A percentile compares a stretch with the other conserved stretches of the same genome.
phyloP scores from a whole-genome alignment of 2,797 vertebrate genomes.

The Labroides dimidiatus region DNA sequence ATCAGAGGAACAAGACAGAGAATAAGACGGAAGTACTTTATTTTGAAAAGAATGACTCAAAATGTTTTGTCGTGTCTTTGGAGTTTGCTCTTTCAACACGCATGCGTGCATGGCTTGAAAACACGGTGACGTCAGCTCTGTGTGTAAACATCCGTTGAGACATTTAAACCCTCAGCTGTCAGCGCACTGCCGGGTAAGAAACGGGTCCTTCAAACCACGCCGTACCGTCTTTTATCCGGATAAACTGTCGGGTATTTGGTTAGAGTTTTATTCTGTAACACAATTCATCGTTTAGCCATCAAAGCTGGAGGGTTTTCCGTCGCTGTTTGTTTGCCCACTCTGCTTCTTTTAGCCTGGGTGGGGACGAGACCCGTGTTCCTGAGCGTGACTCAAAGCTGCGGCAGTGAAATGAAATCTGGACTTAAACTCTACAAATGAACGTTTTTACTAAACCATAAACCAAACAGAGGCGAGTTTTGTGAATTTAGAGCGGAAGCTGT shows the following conservation, averaged over 20 bases:
- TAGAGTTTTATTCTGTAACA: rapidly evolving
- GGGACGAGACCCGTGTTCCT: not conserved
- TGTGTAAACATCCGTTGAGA: constrained; percentile 70
- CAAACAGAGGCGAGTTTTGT: too few relatives aligned
- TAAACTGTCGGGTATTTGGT: rapidly evolving
- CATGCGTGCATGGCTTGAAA: constrained; percentile 61
- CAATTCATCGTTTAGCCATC: not conserved
- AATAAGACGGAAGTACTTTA: not conserved
- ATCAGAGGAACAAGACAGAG: too few relatives aligned
- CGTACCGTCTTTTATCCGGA: rapidly evolving
- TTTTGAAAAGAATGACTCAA: not conserved
- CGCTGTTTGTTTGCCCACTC: not conserved
- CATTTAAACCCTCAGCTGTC: constrained; percentile 77
- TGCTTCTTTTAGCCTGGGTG: not conserved
- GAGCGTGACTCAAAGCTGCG: not conserved
- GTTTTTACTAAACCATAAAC: not conserved
- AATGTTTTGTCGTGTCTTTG: too few relatives aligned
- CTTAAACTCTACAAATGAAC: not conserved
- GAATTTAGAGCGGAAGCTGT: not conserved
- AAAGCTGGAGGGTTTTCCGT: not conserved
- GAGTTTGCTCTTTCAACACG: constrained; percentile 24
- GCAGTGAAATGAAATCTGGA: not conserved
- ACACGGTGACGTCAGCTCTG: constrained; percentile 43
- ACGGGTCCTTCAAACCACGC: rapidly evolving
- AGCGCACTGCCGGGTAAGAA: constrained; percentile 21